phyloP scores from a whole-genome alignment of 2,888 invertebrate species.

The Boloria selene region DNA sequence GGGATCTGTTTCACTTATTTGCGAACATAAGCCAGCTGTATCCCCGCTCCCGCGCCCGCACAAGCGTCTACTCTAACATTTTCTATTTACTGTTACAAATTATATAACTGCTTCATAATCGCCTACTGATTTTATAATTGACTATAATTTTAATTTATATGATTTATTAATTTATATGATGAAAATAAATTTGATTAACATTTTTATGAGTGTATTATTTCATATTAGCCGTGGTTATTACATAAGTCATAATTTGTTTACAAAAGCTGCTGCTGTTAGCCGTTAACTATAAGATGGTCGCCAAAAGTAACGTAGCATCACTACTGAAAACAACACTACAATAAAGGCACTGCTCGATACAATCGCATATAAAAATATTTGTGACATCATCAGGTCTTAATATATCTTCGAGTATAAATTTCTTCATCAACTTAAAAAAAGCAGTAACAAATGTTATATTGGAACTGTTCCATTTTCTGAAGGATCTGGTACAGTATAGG shows the following conservation, averaged over 20 bases:
- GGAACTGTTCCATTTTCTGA: conserved; percentile 11
- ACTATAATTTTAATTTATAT: conserved; percentile 65
- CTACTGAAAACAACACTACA: conserved; percentile 43
- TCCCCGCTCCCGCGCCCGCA: conserved; percentile 55
- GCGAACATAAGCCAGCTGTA: conserved; percentile 70
- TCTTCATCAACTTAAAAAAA: too few species aligned
- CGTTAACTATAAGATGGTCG: not conserved
- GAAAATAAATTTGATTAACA: conserved; percentile 71
- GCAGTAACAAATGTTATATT: not conserved
- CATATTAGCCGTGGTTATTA: conserved; percentile 26
- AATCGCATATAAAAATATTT: conserved; percentile 44
- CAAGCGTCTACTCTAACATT: conserved; percentile 46
- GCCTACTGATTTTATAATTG: conserved; percentile 61
- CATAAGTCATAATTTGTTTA: not conserved
- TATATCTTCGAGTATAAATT: not conserved
- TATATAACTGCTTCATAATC: conserved; percentile 64
- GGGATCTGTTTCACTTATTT: conserved; percentile 75
- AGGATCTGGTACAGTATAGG: conserved; percentile 49
- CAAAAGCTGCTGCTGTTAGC: too few species aligned
- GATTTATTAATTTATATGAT: conserved; percentile 68
- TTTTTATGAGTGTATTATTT: conserved; percentile 48
- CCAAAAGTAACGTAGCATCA: conserved; percentile 24
- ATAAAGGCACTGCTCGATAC: conserved; percentile 42
- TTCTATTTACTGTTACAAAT: conserved; percentile 30
- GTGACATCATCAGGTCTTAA: conserved; percentile 39